Evolutionary conservation across 2,113 vertebrate species (phyloP).

Genomic region (Brachyhypopomus gauderio): DNA sequence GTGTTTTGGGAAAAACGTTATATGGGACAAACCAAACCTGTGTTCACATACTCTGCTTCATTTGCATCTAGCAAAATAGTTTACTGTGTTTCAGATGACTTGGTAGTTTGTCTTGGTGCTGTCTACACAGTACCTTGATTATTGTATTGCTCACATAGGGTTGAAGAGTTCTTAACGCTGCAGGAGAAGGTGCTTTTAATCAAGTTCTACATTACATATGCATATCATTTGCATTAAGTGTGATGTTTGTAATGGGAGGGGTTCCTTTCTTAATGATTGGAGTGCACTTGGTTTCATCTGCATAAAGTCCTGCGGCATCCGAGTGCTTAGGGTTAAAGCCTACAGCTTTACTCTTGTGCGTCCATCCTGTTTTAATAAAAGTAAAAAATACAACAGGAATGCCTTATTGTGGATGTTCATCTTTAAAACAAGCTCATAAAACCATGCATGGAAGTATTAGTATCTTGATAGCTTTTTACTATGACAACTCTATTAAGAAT

Average conservation of each 20-base stretch:
- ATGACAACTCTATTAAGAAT: too few relatives aligned
- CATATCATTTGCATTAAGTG: slow-evolving; percentile 1
- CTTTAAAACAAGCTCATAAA: too few relatives aligned
- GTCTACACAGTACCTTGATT: not conserved
- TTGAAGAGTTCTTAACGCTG: not conserved
- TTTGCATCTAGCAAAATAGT: not conserved
- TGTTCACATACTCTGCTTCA: not conserved
- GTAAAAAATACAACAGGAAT: not conserved
- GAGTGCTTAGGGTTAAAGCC: not conserved
- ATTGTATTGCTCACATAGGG: not conserved
- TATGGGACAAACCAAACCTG: not conserved
- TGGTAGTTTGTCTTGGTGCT: not conserved
- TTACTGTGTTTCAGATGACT: not conserved
- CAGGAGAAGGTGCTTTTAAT: slow-evolving; percentile 8
- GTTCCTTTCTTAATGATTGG: not conserved
- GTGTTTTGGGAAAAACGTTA: not conserved
- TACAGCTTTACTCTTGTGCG: too few relatives aligned
- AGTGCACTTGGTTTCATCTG: not conserved
- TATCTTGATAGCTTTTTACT: too few relatives aligned
- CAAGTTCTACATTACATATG: not conserved
- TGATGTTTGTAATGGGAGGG: not conserved
- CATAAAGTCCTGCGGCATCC: not conserved
- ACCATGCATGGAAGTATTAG: too few relatives aligned
- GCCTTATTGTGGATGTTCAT: not conserved
- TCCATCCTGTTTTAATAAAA: slow-evolving; percentile 1